These are phyloP conservation scores for Pelecanus crispus DNA, from an alignment of 2,113 vertebrate genomes.

Conservation along the genomic window DNA sequence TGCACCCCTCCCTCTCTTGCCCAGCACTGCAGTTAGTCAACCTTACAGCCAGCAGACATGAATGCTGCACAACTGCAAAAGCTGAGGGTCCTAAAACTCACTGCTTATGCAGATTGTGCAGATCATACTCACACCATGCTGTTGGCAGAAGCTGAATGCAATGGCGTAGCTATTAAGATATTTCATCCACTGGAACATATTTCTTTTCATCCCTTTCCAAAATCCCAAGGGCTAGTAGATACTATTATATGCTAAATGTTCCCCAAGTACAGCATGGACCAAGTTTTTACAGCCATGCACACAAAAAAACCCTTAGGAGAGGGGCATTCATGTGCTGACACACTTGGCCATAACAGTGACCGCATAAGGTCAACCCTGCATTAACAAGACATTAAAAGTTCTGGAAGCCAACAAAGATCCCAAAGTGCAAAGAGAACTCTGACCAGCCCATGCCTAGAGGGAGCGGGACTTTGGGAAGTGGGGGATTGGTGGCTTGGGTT, in stretches of 20 bases:
- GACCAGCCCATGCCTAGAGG: neutral
- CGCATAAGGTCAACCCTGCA: neutral
- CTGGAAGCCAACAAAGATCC: neutral
- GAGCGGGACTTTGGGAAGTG: neutral
- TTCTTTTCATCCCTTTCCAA: neutral
- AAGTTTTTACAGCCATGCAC: neutral
- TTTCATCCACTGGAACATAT: neutral
- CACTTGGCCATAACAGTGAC: neutral
- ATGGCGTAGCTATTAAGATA: neutral
- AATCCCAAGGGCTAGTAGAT: neutral
- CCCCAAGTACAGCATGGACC: neutral
- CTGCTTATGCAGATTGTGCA: neutral
- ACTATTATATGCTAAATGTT: neutral
- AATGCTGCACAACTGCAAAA: neutral
- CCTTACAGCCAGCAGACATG: neutral
- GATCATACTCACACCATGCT: neutral
- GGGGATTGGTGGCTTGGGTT: neutral
- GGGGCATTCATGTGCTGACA: neutral
- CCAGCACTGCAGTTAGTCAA: neutral
- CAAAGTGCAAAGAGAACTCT: neutral
- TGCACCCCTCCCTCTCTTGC: neutral
- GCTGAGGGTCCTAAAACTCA: neutral
- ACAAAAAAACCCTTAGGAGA: neutral
- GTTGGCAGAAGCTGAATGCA: neutral
- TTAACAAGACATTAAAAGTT: neutral